A percentile compares a stretch with the other conserved stretches of the same genome.
phyloP scores from a whole-genome alignment of 2,888 invertebrate species.

The Synergus umbraculus region DNA sequence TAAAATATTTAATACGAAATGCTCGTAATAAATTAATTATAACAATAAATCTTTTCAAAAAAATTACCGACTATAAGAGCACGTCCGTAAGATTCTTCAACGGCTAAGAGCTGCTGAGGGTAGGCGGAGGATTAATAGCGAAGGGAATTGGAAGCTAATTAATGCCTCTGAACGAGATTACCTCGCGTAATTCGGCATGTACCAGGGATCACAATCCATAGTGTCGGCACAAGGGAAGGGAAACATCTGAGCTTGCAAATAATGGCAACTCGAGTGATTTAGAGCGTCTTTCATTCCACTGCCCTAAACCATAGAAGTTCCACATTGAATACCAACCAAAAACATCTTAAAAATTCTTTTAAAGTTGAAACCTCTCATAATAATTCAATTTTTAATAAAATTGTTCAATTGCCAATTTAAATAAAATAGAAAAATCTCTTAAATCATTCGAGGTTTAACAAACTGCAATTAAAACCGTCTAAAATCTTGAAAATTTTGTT shows the following conservation, averaged over 20 bases:
- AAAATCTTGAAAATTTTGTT: too few relatives aligned
- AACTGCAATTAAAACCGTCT: too few relatives aligned
- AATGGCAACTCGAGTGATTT: constrained; percentile 36
- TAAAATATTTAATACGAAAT: background rate
- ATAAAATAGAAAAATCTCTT: too few relatives aligned
- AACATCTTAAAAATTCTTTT: too few relatives aligned
- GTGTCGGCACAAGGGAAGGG: constrained; percentile 35
- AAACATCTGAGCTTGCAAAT: constrained; percentile 40
- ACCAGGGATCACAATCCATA: constrained; percentile 39
- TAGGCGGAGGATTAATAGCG: constrained; percentile 64
- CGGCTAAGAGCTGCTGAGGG: constrained; percentile 42
- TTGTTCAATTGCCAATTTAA: too few relatives aligned
- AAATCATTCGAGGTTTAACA: too few relatives aligned
- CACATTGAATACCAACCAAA: too few relatives aligned
- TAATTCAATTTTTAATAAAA: too few relatives aligned
- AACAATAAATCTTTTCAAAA: background rate
- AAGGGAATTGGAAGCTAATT: constrained; percentile 69
- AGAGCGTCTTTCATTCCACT: constrained; percentile 10
- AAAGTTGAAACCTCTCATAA: too few relatives aligned
- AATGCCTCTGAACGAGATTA: constrained; percentile 66
- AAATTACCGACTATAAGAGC: constrained; percentile 13
- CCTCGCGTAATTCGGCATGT: constrained; percentile 60
- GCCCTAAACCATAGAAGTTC: background rate
- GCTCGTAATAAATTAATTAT: background rate
- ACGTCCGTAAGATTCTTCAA: background rate